Percentiles rank a stretch among this genome's conserved stretches.
phyloP scores from a whole-genome alignment of 2,113 vertebrate species.

The Diphyllodes magnificus region DNA sequence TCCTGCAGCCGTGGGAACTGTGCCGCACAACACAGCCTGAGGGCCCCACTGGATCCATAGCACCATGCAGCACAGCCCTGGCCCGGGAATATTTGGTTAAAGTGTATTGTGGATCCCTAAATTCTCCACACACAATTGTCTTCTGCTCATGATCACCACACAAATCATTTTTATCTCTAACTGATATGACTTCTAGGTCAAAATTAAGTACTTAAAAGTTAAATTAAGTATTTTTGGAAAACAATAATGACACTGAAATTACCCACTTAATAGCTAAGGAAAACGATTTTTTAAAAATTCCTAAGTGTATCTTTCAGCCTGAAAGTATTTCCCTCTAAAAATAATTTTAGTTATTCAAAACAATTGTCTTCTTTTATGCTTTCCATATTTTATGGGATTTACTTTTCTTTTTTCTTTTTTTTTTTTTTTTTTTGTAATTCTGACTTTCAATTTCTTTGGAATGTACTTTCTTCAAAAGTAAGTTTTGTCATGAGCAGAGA shows the following conservation, averaged over 20 bases:
- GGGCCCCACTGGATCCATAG: fast-evolving
- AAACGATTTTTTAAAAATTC: not conserved
- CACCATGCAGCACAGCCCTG: not conserved
- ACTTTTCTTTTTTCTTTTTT: not conserved
- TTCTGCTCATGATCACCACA: not conserved
- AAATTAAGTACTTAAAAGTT: not conserved
- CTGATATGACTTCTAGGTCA: not conserved
- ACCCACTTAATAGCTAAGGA: not conserved
- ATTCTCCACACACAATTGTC: not conserved
- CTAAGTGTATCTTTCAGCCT: not conserved
- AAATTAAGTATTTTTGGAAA: not conserved
- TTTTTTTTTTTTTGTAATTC: not conserved
- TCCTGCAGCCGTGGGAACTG: not conserved
- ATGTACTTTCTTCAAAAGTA: not conserved
- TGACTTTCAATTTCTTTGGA: not conserved
- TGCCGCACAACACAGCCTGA: not conserved
- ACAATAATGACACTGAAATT: not conserved
- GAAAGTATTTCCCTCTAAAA: not conserved
- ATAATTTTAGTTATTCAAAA: not conserved
- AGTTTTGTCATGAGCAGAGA: not conserved
- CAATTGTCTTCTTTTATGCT: not conserved
- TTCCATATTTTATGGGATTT: not conserved
- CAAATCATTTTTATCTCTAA: not conserved
- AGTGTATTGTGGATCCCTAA: not conserved
- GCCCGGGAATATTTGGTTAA: not conserved